Base-by-base conservation (phyloP, 1,140 invertebrate genomes). In the Achroia grisella region DNA sequence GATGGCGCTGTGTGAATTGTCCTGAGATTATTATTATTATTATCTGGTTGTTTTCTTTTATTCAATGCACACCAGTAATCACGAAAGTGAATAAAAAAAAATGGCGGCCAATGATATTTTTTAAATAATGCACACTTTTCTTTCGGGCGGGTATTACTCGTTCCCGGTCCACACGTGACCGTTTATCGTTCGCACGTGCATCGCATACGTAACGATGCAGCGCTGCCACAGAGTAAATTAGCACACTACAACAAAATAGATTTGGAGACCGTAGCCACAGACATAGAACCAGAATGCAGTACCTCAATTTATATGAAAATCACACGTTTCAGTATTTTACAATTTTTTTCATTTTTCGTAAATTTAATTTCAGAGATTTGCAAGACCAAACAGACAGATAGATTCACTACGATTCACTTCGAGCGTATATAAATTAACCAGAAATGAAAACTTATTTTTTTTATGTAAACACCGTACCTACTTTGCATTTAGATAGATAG, bases 251-350 rank as follows among this genome's bases (percentile, higher is more conserved):
- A 40, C 34, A 32, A 42, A 44, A 46, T 46, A 43, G 41, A 36
- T 46, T 33, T 52, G 42, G 32, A 28, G 14, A n/a, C n/a, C n/a
- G n/a, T n/a, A n/a, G n/a, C n/a, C n/a, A n/a, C n/a, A n/a, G n/a
- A n/a, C n/a, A n/a, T n/a, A n/a, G n/a, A n/a, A n/a, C n/a, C n/a
- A n/a, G n/a, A n/a, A n/a, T n/a, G n/a, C n/a, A n/a, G n/a, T n/a
- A n/a, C n/a, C 39, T 27, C 36, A 52, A 6, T 3, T 23, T 52
- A 46, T 46, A 39, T 39, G 37, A 44, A 52, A 46, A 43, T 39
- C 37, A 44, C 46, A 46, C 41, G 35, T 28, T 46, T 37, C 35
- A 46, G 44, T 44, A 39, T 28, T 42, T 27, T 32, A 12, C 14
- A 33, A 29, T 31, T 35, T n/a, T n/a, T n/a, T n/a, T n/a, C n/a